Evolutionary conservation across 1,140 invertebrate genomes (phyloP), one percentile per base, ranked within the genome.

Genomic region (Theocolax elegans): DNA sequence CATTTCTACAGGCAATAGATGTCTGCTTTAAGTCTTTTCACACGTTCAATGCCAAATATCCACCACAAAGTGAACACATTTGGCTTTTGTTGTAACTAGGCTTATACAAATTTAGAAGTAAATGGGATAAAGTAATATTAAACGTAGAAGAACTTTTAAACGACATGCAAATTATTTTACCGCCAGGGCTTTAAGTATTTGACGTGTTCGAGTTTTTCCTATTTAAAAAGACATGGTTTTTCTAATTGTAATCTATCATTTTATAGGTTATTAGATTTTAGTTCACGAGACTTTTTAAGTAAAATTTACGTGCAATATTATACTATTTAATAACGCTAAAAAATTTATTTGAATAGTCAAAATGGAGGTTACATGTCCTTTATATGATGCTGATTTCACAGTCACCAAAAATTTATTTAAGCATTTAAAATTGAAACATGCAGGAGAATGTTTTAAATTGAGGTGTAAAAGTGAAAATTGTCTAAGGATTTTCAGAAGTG

Each of bases 401-500:
- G 31, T 49, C 10, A 19, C 60, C 12, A 58, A 60, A 10, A 51
- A 51, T 29, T 60, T 74, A 17, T 48, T 27, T 23, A 19, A 21
- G 44, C 75, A 76, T 62, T 60, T 76, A 21, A 76, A 71, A 66
- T 40, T 72, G 13, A 56, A 72, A 58, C 67, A 76, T 67, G 58
- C 38, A 54, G 48, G 38, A 31, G 29, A 64, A 51, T 74, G 51
- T 56, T 31, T 53, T 56, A 51, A 51, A 15, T 54, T 71, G 23
- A 38, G 19, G n/a, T 76, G 75, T 46, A 70, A 68, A 46, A 40
- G 69, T 49, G 31, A 58, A 25, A 17, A 67, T 12, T 76, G 73
- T 67, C 15, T 15, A 15, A 65, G 68, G 49, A 59, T 8, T 38
- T 76, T 69, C 63, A 56, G 56, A 27, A 74, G 65, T 63, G 44